Conservation (phyloP, 1,140 invertebrate genomes). For the Drosophila kohkoa region DNA sequence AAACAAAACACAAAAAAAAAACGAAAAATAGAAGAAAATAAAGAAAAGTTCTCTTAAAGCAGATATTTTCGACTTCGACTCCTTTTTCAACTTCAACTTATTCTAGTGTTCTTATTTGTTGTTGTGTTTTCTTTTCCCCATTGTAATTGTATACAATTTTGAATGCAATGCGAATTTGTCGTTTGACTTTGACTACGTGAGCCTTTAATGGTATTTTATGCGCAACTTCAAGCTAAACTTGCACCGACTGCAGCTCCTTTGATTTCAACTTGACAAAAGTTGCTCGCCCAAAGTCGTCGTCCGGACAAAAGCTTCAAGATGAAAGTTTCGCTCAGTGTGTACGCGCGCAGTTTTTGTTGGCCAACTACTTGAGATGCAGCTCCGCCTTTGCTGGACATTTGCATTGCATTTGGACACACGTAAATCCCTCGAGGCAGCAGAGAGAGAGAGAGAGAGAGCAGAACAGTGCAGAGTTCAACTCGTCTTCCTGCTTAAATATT, state of each 20-base stretch:
- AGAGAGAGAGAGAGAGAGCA: neutral
- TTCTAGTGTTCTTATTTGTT: slow-evolving; percentile 1
- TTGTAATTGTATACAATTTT: slow-evolving; percentile 37
- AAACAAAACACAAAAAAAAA: slow-evolving; percentile 42
- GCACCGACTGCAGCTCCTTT: slow-evolving; percentile 55
- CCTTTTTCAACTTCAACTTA: neutral
- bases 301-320: slow-evolving; percentile 29
- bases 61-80: slow-evolving; percentile 22
- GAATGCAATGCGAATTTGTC: slow-evolving; percentile 73
- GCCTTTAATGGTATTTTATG: slow-evolving; percentile 76
- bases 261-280: slow-evolving; percentile 77
- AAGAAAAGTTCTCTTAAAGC: slow-evolving; percentile 57
- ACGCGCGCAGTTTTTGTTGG: slow-evolving; percentile 24
- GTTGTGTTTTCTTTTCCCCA: slow-evolving; percentile 6
- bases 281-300: slow-evolving; percentile 54
- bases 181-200: slow-evolving; percentile 80
- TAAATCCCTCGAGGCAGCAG: slow-evolving; percentile 49
- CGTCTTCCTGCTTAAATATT: slow-evolving; percentile 66
- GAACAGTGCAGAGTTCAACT: slow-evolving; percentile 29
- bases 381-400: slow-evolving; percentile 59
- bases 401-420: slow-evolving; percentile 76
- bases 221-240: slow-evolving; percentile 65
- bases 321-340: slow-evolving; percentile 16
- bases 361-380: slow-evolving; percentile 76
- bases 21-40: slow-evolving; percentile 30